Percentiles rank a stretch among this genome's conserved stretches.
These are phyloP conservation scores for Aethes cnicana DNA, from an alignment of 2,888 invertebrate genomes.

Conservation along the genomic window DNA sequence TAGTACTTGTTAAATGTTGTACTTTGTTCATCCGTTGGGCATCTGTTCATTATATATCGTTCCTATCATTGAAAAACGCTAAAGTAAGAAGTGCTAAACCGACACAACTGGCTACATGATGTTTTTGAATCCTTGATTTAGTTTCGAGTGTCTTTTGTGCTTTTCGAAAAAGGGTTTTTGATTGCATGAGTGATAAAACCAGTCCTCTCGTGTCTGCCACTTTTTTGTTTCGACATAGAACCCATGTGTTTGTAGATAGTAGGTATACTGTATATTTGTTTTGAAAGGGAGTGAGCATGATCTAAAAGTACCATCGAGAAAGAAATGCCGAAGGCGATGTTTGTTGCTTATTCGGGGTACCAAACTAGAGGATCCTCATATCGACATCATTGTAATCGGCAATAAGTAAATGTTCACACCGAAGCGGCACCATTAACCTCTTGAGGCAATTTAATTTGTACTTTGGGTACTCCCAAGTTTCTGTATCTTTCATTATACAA, in stretches of 20 bases:
- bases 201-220: slow-evolving; percentile 7
- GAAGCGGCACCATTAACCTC: slow-evolving; percentile 1
- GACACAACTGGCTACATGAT: slow-evolving; percentile 17
- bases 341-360: no score
- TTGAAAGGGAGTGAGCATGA: neutral
- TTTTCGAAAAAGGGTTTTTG: slow-evolving; percentile 14
- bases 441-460: slow-evolving; percentile 6
- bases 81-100: slow-evolving; percentile 4
- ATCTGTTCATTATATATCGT: no score
- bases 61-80: neutral
- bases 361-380: no score
- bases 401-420: slow-evolving; percentile 2
- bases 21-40: neutral
- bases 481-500: no score
- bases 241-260: no score
- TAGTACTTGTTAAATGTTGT: slow-evolving; percentile 2
- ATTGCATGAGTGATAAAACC: slow-evolving; percentile 11
- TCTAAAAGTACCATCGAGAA: slow-evolving; percentile 7
- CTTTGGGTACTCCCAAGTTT: slow-evolving; percentile 2
- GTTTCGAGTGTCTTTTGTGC: slow-evolving; percentile 3
- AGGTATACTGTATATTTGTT: no score
- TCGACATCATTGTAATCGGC: slow-evolving; percentile 7
- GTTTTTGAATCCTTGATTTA: slow-evolving; percentile 8
- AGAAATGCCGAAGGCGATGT: slow-evolving; percentile 1
- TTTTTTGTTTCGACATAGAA: neutral